Conservation (phyloP, 1,140 invertebrate species). For the Brachionus plicatilis region DNA sequence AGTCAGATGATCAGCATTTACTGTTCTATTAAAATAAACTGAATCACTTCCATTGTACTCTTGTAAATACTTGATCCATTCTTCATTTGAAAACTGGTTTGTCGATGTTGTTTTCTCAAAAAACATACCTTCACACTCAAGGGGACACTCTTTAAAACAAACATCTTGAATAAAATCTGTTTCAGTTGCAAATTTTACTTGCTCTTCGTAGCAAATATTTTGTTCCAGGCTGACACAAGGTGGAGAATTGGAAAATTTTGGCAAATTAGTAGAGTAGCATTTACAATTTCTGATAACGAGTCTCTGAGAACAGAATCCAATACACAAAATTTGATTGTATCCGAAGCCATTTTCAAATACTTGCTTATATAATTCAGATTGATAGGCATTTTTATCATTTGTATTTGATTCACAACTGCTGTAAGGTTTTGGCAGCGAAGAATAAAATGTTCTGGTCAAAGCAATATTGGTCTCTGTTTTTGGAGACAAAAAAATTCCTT, state of each 20-base stretch:
- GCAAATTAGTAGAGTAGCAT: not conserved
- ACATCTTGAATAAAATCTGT: not conserved
- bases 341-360: not conserved
- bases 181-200: not conserved
- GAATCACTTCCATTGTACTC: not conserved
- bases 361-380: not conserved
- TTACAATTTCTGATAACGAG: not conserved
- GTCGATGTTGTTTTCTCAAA: not conserved
- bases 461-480: slow-evolving; percentile 17
- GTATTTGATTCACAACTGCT: not conserved
- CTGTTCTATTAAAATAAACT: not conserved
- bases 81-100: not conserved
- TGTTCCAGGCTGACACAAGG: not conserved
- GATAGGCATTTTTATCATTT: not conserved
- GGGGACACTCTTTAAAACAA: not conserved
- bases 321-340: not conserved
- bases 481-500: not conserved
- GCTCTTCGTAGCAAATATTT: not conserved
- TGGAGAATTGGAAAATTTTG: not conserved
- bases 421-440: not conserved
- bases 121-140: not conserved
- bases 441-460: not conserved
- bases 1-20: not conserved
- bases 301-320: not conserved
- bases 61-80: not conserved